These are phyloP conservation scores for Ormyrus pomaceus DNA, from an alignment of 2,888 invertebrate species.

Conservation along the genomic window DNA sequence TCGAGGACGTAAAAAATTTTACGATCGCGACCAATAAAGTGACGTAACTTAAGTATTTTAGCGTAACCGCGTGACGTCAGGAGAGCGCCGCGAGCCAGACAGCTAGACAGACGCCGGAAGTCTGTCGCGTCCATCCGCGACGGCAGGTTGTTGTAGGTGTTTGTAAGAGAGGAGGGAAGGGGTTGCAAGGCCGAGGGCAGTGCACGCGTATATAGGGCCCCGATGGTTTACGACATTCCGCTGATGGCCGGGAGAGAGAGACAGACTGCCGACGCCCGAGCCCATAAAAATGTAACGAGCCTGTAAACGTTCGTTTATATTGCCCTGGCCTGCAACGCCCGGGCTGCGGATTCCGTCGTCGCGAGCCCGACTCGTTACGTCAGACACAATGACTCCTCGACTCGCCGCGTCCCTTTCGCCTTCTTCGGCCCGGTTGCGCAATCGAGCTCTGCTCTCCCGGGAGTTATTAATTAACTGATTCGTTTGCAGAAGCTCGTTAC, in stretches of 20 bases:
- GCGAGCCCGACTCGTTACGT: neutral
- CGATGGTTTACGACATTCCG: constrained; percentile 75
- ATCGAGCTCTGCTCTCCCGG: neutral
- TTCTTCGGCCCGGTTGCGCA: neutral
- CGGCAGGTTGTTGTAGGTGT: constrained; percentile 53
- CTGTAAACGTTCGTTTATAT: constrained; percentile 76
- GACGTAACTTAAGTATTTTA: constrained; percentile 73
- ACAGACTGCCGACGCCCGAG: constrained; percentile 33
- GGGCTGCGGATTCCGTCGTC: constrained; percentile 62
- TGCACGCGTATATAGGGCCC: neutral
- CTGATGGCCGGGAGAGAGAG: constrained; percentile 68
- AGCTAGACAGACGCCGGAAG: constrained; percentile 62
- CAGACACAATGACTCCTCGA: neutral
- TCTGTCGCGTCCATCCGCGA: constrained; percentile 63
- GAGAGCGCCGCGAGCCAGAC: constrained; percentile 12
- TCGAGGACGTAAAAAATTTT: constrained; percentile 74
- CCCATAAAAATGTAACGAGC: constrained; percentile 76
- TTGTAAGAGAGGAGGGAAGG: constrained; percentile 47
- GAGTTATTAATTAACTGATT: no score
- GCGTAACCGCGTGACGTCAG: constrained; percentile 69
- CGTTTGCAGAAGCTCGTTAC: neutral
- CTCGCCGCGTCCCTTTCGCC: neutral
- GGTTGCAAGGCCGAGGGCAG: constrained; percentile 58
- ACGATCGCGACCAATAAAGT: constrained; percentile 75
- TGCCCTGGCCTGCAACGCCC: constrained; percentile 67